phyloP scores from a whole-genome alignment of 2,113 vertebrate species.

The Eurystomus gularis region DNA sequence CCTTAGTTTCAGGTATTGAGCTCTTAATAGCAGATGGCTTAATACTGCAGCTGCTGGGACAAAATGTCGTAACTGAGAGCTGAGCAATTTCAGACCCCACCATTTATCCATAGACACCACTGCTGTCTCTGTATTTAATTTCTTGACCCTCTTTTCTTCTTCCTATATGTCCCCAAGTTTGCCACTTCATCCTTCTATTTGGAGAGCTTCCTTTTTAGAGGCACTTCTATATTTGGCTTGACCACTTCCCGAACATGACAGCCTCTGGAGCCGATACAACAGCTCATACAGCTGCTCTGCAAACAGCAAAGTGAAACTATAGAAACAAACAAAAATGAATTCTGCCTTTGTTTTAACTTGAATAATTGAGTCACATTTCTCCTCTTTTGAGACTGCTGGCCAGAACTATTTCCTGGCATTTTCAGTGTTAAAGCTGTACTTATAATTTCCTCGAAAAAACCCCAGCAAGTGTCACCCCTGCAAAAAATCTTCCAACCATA shows the following conservation, averaged over 20 bases:
- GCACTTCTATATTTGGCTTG: not conserved
- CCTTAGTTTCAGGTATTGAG: not conserved
- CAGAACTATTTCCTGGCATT: not conserved
- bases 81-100: not conserved
- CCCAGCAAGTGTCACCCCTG: fast-evolving
- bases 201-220: not conserved
- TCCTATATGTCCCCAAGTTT: not conserved
- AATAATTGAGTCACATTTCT: not conserved
- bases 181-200: not conserved
- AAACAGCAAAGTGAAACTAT: not conserved
- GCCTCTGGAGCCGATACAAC: not conserved
- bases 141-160: not conserved
- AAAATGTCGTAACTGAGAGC: not conserved
- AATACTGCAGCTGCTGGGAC: not conserved
- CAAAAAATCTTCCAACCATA: not conserved
- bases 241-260: not conserved
- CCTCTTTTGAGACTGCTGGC: not conserved
- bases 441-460: not conserved
- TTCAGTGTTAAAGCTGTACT: not conserved
- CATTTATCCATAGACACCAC: not conserved
- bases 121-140: not conserved
- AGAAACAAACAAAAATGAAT: not conserved
- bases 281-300: not conserved
- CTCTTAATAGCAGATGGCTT: not conserved
- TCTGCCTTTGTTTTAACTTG: not conserved